Conservation (phyloP, 2,888 invertebrate species). For the Serripes groenlandicus region DNA sequence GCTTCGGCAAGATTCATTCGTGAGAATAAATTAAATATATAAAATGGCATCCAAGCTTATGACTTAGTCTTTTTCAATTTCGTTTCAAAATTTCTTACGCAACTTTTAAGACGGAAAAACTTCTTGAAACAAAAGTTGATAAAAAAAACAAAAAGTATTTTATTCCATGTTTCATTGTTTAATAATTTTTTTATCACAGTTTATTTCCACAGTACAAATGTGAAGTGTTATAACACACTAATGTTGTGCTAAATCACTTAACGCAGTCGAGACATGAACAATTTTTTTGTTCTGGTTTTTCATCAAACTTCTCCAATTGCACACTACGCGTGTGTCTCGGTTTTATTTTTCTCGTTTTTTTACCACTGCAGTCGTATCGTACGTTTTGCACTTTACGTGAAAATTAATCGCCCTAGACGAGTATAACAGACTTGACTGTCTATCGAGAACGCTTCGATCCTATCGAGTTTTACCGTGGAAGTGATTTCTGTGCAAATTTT, state of each 20-base stretch:
- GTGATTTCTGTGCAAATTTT: neutral
- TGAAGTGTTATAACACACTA: too few relatives aligned
- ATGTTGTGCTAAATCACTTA: slow-evolving; percentile 17
- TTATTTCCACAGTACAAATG: too few relatives aligned
- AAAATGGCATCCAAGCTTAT: too few relatives aligned
- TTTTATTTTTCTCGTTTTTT: slow-evolving; percentile 9
- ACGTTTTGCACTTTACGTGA: slow-evolving; percentile 16
- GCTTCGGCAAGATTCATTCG: too few relatives aligned
- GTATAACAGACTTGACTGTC: slow-evolving; percentile 9
- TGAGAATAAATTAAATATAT: too few relatives aligned
- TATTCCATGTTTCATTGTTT: too few relatives aligned
- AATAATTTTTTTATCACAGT: too few relatives aligned
- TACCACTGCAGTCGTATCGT: slow-evolving; percentile 16
- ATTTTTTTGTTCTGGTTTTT: neutral
- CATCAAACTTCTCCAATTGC: slow-evolving; percentile 16
- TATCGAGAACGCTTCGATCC: neutral
- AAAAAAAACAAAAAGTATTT: too few relatives aligned
- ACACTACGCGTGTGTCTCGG: slow-evolving; percentile 14
- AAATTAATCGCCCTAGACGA: slow-evolving; percentile 21
- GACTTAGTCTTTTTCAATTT: too few relatives aligned
- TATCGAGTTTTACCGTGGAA: neutral
- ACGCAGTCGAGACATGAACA: neutral
- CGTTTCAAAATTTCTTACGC: too few relatives aligned
- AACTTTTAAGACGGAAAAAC: too few relatives aligned
- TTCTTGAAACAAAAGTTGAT: too few relatives aligned